Base-by-base conservation (phyloP, 2,113 vertebrate species). In the Echinops telfairi region DNA sequence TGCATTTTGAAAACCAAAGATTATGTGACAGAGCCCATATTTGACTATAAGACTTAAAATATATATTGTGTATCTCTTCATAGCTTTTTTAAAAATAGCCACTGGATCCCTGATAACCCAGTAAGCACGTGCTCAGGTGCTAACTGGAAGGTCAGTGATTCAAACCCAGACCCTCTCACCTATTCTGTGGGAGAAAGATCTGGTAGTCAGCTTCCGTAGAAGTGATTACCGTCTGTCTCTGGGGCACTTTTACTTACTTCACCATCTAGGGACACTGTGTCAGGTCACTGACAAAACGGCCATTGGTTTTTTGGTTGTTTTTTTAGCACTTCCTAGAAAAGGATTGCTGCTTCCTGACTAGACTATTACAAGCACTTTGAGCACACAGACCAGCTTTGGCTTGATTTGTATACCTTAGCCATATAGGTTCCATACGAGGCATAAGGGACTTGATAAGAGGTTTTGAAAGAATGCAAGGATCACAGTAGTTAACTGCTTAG, bases 401-500 rank as follows among this genome's bases (percentile, higher is more conserved):
- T 90, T 77, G 12, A 93, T 57, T 71, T 80, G 6, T 27, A 83
- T 22, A 68, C 10, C 33, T 77, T 14, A 31, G 92, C 79, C 31
- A 86, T 71, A 43, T 78, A 86, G 22, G 8, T 84, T 94, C 31
- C 33, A 93, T 62, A 27, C 3, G 27, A 25, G 15, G 11, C 38
- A 6, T 43, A 29, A 23, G 3, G 29, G 22, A 75, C 71, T 16
- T 33, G 29, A 33, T 77, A 40, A 81, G 47, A 86, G 64, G 17
- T 80, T 86, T 11, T 85, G 29, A 88, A 91, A 87, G 80, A 88
- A 64, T 75, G 40, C 75, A 78, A 90, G 2, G 62, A 89, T 90
- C 5, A 66, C 62, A 43, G 29, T 38, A 47, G 47, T 80, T 90
- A 66, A 84, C 87, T 89, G 86, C 36, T 43, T 77, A 77, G 38